Base-by-base conservation (phyloP, 2,888 invertebrate species). In the Drosophila tanythrix region DNA sequence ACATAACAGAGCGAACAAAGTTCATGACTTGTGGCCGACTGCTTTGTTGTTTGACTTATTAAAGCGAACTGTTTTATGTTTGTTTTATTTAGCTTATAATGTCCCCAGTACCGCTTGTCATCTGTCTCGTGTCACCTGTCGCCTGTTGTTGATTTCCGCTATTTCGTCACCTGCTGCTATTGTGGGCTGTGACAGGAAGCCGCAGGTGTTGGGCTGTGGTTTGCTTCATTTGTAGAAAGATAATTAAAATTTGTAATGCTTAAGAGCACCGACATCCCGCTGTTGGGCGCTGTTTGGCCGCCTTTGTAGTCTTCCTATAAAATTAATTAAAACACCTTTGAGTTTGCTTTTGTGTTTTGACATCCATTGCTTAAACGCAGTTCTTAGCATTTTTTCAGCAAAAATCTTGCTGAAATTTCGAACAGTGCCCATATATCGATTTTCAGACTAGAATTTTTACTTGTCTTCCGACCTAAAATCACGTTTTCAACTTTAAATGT, bases 121-220 rank as follows among this genome's bases (percentile, higher is more conserved):
- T 33, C 29, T 46, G 55, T 35, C 40, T 13, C 18, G 51, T 65
- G 46, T 35, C 53, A 48, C 33, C 58, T 68, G 71, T 64, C 40
- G 59, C 52, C 68, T 69, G 72, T 72, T 66, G 63, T 58, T 80
- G 69, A 72, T 76, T 80, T 80, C 80, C 72, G 72, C 60, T 64
- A 68, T 68, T 72, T 69, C 63, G 69, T 72, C 80, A 80, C 78
- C 76, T 66, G 76, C 69, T 69, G 72, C 8, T 67, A 11, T 11
- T 36, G 35, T 35, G 53, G 11, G 29, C 18, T 46, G 46, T 25
- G 50, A 40, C 75, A 61, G 53, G 21, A 46, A 61, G 35, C 56
- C 50, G 35, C 27, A 60, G 74, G 15, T 58, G 36, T 62, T 67
- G 65, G 50, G 25, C 13, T 56, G 27, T 51, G 60, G 50, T 51